These are phyloP conservation scores for Megaustenia siamemsis DNA, from an alignment of 2,888 invertebrate species.

Conservation along the genomic window DNA sequence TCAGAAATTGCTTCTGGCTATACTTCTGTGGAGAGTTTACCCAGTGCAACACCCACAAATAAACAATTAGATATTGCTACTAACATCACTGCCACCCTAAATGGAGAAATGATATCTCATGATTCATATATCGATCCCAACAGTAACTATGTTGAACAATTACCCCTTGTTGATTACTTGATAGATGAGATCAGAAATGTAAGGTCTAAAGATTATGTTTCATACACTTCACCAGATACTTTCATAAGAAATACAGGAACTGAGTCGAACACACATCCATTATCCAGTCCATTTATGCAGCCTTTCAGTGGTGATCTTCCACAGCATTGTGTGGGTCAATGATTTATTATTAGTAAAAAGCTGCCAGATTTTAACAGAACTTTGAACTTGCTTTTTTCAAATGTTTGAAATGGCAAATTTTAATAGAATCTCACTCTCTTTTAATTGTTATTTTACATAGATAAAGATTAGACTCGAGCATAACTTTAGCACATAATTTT, in stretches of 20 bases:
- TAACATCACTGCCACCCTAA: neutral
- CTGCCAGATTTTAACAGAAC: constrained; percentile 17
- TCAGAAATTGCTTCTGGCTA: too few relatives aligned
- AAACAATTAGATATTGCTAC: neutral
- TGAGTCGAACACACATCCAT: neutral
- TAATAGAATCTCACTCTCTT: too few relatives aligned
- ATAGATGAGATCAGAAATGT: neutral
- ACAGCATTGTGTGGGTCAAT: neutral
- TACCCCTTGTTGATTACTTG: neutral
- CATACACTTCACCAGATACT: neutral
- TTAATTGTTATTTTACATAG: too few relatives aligned
- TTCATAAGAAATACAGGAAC: neutral
- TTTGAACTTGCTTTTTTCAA: neutral
- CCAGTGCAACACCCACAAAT: neutral
- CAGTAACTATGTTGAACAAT: neutral
- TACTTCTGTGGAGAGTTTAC: too few relatives aligned
- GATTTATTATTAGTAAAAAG: neutral
- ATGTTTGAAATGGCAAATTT: too few relatives aligned
- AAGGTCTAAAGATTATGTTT: neutral
- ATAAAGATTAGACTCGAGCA: too few relatives aligned
- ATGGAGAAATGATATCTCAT: neutral
- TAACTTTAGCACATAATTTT: too few relatives aligned
- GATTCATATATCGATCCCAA: neutral
- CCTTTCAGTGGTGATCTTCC: constrained; percentile 28
- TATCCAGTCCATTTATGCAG: neutral